Base-by-base conservation (phyloP, 2,888 invertebrate species). In the Stenchaetothrips biformis region DNA sequence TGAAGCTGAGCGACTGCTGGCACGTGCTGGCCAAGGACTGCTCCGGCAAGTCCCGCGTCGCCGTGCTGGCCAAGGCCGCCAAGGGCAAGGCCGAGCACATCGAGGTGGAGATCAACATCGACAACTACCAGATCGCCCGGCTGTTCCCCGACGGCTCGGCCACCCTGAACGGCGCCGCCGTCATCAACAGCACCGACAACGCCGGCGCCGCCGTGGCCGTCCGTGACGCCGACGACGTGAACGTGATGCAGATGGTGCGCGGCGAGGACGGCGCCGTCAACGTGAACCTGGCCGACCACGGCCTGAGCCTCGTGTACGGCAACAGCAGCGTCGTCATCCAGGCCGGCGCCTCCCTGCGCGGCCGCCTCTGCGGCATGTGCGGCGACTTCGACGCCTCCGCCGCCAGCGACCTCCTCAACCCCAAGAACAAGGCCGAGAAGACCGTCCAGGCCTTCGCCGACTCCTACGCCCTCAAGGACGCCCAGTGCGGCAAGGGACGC, bases 11-110 rank as follows among this genome's bases (percentile, higher is more conserved):
- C 21, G 59, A 80, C 78, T 88, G 87, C 84, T 86, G 85, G 83
- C 85, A 86, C 79, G 84, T 88, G 47, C 81, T 88, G 81, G 85
- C 86, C 83, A 87, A 87, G 84, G 87, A 88, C 83, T 87, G 87
- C 83, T 85, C 86, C 25, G 84, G 83, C 16, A 83, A 84, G 47
- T 83, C 85, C 81, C 83, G 84, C 80, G 85, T 86, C 83, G 86
- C 86, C 82, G 85, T 87, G 62, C 83, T 86, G 48, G 84, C 85
- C 80, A 86, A 85, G 83, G 84, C 85, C 78, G 48, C 37, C 16
- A 49, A 53, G 25, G 79, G 79, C 53, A 18, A 49, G 18, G 49
- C 79, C 77, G 78, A 80, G 27, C 48, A 48, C 27, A 49, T 49
- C 1, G 48, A 80, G n/a, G 78, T 82, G 49, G 80, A 81, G 53